Evolutionary conservation across 30 jellyfish, hydroid and myxozoan species (phyloP).

Genomic region (Euphysa ruthae): DNA sequence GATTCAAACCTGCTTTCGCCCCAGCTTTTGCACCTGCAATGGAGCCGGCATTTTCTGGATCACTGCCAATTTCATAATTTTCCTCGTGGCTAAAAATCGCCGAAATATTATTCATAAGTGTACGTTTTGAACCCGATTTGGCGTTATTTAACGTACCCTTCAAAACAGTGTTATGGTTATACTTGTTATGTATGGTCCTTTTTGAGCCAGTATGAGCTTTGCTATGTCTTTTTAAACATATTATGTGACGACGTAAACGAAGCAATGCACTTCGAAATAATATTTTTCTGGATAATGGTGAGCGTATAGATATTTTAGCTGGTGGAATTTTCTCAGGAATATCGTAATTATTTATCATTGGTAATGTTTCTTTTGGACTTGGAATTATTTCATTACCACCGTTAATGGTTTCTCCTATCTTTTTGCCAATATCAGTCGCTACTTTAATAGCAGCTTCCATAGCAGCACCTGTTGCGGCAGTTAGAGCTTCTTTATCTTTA

Average conservation of each 20-base stretch:
- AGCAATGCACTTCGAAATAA: conserved; percentile 5
- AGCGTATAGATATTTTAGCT: background rate
- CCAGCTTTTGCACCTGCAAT: conserved; percentile 32
- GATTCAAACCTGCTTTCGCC: conserved; percentile 14
- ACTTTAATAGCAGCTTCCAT: conserved; percentile 22
- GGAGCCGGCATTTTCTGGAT: conserved; percentile 13
- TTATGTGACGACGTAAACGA: background rate
- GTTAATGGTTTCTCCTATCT: background rate
- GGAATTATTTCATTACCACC: conserved; percentile 18
- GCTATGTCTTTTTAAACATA: too few species aligned
- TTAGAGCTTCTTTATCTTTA: background rate
- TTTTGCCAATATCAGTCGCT: conserved; percentile 16
- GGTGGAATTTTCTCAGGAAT: too few species aligned
- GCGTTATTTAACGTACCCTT: too few species aligned
- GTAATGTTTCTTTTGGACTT: background rate
- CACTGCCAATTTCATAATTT: background rate
- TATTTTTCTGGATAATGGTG: background rate
- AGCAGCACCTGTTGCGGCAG: background rate
- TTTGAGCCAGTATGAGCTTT: background rate
- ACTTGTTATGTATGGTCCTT: background rate
- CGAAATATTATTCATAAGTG: too few species aligned
- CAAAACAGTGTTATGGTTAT: background rate
- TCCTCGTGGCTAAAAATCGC: too few species aligned
- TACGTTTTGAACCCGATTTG: too few species aligned
- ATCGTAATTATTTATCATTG: background rate